These are phyloP conservation scores for Oxytorus armatus DNA, from an alignment of 2,888 invertebrate genomes.

Conservation along the genomic window DNA sequence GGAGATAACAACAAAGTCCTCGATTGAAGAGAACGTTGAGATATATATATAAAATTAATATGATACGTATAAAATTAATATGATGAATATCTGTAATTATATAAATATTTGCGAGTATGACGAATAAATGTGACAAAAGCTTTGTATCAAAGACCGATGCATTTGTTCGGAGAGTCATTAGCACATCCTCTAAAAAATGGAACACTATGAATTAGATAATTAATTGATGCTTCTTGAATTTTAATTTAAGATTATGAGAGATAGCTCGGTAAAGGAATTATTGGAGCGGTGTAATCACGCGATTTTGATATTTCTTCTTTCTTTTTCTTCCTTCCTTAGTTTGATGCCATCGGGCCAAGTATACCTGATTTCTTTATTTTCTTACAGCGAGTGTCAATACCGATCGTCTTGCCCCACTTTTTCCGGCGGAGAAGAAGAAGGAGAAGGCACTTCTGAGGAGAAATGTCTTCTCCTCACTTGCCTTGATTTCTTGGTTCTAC, in stretches of 20 bases:
- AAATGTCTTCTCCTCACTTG: slow-evolving; percentile 57
- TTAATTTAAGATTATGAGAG: neutral
- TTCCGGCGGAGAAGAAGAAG: too few species aligned
- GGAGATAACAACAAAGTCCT: too few species aligned
- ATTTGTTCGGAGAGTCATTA: slow-evolving; percentile 61
- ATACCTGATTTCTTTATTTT: neutral
- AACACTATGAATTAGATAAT: neutral
- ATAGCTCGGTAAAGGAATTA: slow-evolving; percentile 15
- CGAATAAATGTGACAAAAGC: slow-evolving; percentile 54
- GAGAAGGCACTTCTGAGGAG: too few species aligned
- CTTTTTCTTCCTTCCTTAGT: neutral
- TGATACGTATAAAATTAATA: too few species aligned
- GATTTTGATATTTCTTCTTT: neutral
- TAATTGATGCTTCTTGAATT: neutral
- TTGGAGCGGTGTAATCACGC: slow-evolving; percentile 41
- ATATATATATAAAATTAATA: too few species aligned
- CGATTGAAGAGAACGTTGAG: too few species aligned
- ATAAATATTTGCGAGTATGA: slow-evolving; percentile 12
- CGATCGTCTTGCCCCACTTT: slow-evolving; percentile 38
- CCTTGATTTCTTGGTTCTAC: slow-evolving; percentile 8
- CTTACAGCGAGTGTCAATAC: neutral
- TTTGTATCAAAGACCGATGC: slow-evolving; percentile 29
- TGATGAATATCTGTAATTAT: slow-evolving; percentile 18
- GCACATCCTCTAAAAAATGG: neutral
- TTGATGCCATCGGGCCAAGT: neutral